A percentile compares a stretch with the other conserved stretches of the same genome.
Evolutionary conservation across 1,140 invertebrate genomes (phyloP).

Genomic region (Neomicropteryx cornuta): DNA sequence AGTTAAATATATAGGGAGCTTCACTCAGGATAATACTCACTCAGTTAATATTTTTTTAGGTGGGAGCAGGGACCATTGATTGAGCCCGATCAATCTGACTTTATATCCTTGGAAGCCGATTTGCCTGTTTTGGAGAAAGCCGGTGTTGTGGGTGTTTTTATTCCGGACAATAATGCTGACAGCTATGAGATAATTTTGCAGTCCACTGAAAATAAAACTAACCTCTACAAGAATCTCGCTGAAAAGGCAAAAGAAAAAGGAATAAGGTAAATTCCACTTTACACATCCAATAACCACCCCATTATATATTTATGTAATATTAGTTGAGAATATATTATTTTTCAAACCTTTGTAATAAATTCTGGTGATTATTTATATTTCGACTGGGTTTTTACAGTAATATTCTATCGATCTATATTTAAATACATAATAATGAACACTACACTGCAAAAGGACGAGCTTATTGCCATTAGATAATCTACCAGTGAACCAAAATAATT

Average conservation of each 20-base stretch:
- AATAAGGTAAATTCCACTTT: constrained; percentile 27
- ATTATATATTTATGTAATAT: no score
- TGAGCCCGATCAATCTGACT: constrained; percentile 33
- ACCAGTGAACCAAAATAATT: no score
- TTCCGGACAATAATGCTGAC: constrained; percentile 21
- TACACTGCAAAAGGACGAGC: no score
- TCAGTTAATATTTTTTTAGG: constrained; percentile 21
- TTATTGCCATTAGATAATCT: no score
- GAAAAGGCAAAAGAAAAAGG: constrained; percentile 27
- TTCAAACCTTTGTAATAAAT: no score
- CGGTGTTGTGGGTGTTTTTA: constrained; percentile 34
- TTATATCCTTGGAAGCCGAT: constrained; percentile 12
- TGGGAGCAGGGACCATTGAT: constrained; percentile 51
- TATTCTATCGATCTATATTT: no score
- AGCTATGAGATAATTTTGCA: constrained; percentile 22
- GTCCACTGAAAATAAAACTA: constrained; percentile 18
- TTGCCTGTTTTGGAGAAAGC: constrained; percentile 39
- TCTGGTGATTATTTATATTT: no score
- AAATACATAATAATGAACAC: no score
- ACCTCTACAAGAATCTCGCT: constrained; percentile 29
- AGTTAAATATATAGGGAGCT: neutral
- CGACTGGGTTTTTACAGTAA: no score
- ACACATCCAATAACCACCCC: no score
- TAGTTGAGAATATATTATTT: no score
- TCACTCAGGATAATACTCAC: neutral